Conservation (phyloP, 2,888 invertebrate genomes). For the Cotesia congregata region DNA sequence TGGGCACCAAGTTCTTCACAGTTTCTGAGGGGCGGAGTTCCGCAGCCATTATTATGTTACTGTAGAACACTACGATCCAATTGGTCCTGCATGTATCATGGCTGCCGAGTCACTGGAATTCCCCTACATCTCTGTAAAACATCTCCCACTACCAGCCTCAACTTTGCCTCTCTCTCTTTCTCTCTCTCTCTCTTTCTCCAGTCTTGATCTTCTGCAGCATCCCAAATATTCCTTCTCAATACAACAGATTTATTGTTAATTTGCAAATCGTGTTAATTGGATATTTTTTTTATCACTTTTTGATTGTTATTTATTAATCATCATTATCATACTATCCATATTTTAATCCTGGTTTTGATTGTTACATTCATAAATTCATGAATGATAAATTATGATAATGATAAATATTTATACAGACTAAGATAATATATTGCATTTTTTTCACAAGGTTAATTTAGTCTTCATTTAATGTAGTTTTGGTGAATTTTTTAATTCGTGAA, state of each 20-base stretch:
- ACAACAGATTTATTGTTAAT: constrained; percentile 44
- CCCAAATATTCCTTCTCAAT: constrained; percentile 11
- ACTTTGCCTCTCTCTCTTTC: constrained; percentile 14
- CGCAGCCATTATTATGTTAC: constrained; percentile 68
- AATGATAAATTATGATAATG: too few species aligned
- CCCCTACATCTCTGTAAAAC: constrained; percentile 48
- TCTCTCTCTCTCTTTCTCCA: constrained; percentile 28
- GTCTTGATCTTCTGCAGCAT: constrained; percentile 26
- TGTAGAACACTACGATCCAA: constrained; percentile 51
- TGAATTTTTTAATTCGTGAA: background rate
- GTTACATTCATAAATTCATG: background rate
- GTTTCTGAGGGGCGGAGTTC: constrained; percentile 64
- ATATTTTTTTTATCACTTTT: background rate
- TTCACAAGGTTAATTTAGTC: too few species aligned
- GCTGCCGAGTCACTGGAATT: constrained; percentile 59
- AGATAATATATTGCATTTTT: too few species aligned
- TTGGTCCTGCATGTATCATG: constrained; percentile 65
- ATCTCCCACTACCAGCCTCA: constrained; percentile 40
- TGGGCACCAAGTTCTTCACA: constrained; percentile 61
- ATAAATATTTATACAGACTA: too few species aligned
- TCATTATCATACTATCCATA: background rate
- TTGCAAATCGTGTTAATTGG: constrained; percentile 35
- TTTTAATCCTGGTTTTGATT: background rate
- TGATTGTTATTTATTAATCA: background rate
- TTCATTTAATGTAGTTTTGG: too few species aligned